These are phyloP conservation scores for Polydrusus pterygomalis DNA, from an alignment of 2,888 invertebrate genomes.

Conservation along the genomic window DNA sequence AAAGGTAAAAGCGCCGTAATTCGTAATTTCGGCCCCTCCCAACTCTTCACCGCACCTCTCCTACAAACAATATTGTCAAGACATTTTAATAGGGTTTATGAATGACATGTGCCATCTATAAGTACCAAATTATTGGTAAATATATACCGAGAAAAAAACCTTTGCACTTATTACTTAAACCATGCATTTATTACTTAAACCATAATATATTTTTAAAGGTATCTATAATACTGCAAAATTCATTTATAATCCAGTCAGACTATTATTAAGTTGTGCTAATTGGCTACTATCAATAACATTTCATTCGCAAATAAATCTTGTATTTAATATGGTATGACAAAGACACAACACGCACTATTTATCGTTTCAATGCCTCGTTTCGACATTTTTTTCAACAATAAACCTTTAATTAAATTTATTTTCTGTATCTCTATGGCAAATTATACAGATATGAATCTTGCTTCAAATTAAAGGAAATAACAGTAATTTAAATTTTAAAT, in stretches of 20 bases:
- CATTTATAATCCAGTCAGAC: neutral
- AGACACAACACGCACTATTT: constrained; percentile 32
- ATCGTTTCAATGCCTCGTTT: constrained; percentile 29
- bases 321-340: constrained; percentile 21
- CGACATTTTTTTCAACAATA: constrained; percentile 14
- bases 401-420: constrained; percentile 36
- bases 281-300: constrained; percentile 21
- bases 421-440: constrained; percentile 13
- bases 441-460: constrained; percentile 31
- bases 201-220: too few relatives aligned
- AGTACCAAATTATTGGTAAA: too few relatives aligned
- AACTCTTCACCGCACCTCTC: too few relatives aligned
- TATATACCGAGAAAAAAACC: too few relatives aligned
- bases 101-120: too few relatives aligned
- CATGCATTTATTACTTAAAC: too few relatives aligned
- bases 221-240: too few relatives aligned
- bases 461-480: constrained; percentile 16
- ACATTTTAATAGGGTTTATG: too few relatives aligned
- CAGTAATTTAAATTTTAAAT: constrained; percentile 6
- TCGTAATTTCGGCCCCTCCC: too few relatives aligned
- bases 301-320: constrained; percentile 28
- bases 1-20: too few relatives aligned
- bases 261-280: constrained; percentile 20
- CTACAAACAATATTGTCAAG: too few relatives aligned
- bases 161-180: too few relatives aligned